Base-by-base conservation (phyloP, 2,888 invertebrate genomes). In the Melitaea athalia region DNA sequence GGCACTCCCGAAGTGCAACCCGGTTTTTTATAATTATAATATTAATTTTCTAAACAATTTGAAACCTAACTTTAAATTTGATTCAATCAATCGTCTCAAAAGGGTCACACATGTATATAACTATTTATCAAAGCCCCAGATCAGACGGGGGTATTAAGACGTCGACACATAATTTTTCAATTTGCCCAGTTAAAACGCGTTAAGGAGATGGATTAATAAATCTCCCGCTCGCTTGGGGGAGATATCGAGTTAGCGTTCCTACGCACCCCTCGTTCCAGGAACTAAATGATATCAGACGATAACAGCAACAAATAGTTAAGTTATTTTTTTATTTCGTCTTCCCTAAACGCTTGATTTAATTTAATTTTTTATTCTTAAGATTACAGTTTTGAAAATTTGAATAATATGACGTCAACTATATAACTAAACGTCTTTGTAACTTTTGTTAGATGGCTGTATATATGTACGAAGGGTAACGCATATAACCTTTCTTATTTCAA, bases 201-300 rank as follows among this genome's bases (percentile, higher is more conserved):
- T 89, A 85, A 88, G 85, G 85, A 87, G 91, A 89, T 90, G 88
- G 91, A 91, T 92, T 90, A 90, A 91, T 91, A 91, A 91, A 92
- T 92, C 90, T 88, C 83, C 80, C 79, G 67, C 76, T 76, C 11
- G 53, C 31, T 78, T 78, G 76, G 85, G 87, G 88, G 87, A 80
- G 81, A 76, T 81, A 88, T 88, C 84, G 83, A 86, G 87, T 88
- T 88, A 88, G 79, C 84, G 83, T 82, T 78, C 82, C 80, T 75
- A 70, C 78, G 74, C 78, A 76, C 79, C 70, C 68, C 71, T 73
- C 72, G 57, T 68, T 66, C 70, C 69, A 49, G 65, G 70, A 70
- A 64, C 64, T 63, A 67, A 70, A 68, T 57, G 57, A 57, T 57
- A n/a, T 42, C 42, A 42, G 15, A 42, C 57, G 57, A 57, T 57